Conservation (phyloP, 1,140 invertebrate species). For the Nebria ingens region DNA sequence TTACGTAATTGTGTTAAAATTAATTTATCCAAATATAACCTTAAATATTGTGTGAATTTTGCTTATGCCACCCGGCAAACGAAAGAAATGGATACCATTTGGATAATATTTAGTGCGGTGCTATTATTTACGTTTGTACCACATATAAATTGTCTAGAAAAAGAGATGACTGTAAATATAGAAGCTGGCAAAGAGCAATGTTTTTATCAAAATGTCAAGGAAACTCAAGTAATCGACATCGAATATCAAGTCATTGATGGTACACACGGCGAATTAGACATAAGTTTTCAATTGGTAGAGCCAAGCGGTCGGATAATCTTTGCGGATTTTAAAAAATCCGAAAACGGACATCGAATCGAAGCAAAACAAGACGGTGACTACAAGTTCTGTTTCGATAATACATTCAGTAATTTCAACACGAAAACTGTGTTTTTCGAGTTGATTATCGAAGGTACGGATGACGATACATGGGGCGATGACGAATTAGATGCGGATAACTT, state of each 20-base stretch:
- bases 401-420: slow-evolving; percentile 61
- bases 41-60: neutral
- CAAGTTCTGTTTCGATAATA: slow-evolving; percentile 75
- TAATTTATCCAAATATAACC: no score
- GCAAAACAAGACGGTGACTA: slow-evolving; percentile 53
- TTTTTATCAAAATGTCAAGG: slow-evolving; percentile 51
- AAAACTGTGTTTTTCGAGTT: slow-evolving; percentile 79
- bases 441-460: slow-evolving; percentile 49
- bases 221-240: slow-evolving; percentile 53
- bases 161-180: slow-evolving; percentile 60
- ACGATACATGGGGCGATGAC: slow-evolving; percentile 37
- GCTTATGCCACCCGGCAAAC: neutral
- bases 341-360: slow-evolving; percentile 53
- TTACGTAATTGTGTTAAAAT: neutral
- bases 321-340: slow-evolving; percentile 57
- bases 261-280: slow-evolving; percentile 62
- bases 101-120: slow-evolving; percentile 3
- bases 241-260: slow-evolving; percentile 75
- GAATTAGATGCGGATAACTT: slow-evolving; percentile 37
- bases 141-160: slow-evolving; percentile 31
- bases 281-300: slow-evolving; percentile 56
- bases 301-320: slow-evolving; percentile 52
- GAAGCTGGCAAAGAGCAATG: slow-evolving; percentile 56
- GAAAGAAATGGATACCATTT: neutral
- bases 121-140: neutral